A percentile compares a stretch with the other conserved stretches of the same genome.
These are phyloP conservation scores for Clitarchus hookeri DNA, from an alignment of 2,888 invertebrate genomes.

Conservation along the genomic window DNA sequence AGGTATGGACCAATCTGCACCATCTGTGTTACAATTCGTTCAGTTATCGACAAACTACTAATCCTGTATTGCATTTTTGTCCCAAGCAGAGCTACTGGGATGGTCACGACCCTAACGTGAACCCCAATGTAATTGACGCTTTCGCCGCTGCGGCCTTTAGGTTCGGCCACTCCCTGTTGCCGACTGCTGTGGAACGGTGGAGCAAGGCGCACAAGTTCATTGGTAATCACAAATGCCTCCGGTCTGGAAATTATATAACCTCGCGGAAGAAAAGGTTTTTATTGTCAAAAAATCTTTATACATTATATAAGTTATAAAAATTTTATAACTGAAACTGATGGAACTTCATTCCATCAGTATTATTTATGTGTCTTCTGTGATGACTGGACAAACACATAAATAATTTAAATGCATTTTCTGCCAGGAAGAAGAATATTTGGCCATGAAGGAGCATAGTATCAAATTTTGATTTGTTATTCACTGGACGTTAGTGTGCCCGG, in stretches of 20 bases:
- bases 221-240: conserved; percentile 59
- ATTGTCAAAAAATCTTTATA: not conserved
- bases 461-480: not conserved
- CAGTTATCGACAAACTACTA: too few relatives aligned
- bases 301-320: not conserved
- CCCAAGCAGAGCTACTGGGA: conserved; percentile 73
- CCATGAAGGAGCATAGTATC: not conserved
- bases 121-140: conserved; percentile 86
- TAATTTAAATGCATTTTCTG: not conserved
- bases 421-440: conserved; percentile 4
- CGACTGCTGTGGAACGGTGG: conserved; percentile 91
- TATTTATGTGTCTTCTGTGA: conserved; percentile 14
- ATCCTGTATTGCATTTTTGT: not conserved
- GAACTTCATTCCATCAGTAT: not conserved
- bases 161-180: conserved; percentile 88
- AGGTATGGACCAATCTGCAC: conserved; percentile 56
- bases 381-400: conserved; percentile 1
- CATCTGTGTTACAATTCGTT: too few relatives aligned
- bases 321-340: not conserved
- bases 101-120: conserved; percentile 81
- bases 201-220: conserved; percentile 94
- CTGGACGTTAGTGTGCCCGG: not conserved
- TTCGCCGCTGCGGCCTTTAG: conserved; percentile 94
- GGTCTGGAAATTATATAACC: not conserved
- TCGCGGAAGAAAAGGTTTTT: not conserved